phyloP scores from a whole-genome alignment of 30 jellyfish, hydroid and myxozoan genomes.

The Aurelia aurita complex sp. Pacific region DNA sequence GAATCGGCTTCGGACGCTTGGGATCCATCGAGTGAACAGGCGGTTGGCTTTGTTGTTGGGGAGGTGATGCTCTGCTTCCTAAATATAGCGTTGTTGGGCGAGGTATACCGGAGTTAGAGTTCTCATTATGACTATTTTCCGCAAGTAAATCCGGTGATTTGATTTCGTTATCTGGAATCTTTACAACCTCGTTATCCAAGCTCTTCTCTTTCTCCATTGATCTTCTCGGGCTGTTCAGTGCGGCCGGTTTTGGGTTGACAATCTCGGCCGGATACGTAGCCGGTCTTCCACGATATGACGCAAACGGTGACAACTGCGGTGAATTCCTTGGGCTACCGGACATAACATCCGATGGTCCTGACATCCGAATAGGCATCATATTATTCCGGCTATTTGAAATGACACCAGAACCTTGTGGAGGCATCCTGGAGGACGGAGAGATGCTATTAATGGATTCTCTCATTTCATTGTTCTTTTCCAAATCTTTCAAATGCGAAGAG shows the following conservation, averaged over 20 bases:
- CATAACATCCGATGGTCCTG: constrained; percentile 51
- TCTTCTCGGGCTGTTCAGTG: constrained; percentile 36
- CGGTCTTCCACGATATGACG: constrained; percentile 64
- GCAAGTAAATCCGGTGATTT: constrained; percentile 7
- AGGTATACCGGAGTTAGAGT: constrained; percentile 42
- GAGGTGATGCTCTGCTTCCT: constrained; percentile 59
- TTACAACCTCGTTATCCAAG: constrained; percentile 16
- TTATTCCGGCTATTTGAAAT: constrained; percentile 30
- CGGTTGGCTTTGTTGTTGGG: constrained; percentile 50
- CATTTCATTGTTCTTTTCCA: not conserved
- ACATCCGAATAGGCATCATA: constrained; percentile 17
- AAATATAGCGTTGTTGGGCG: constrained; percentile 53
- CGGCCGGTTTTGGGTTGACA: constrained; percentile 42
- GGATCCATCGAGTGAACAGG: constrained; percentile 20
- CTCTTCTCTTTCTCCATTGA: constrained; percentile 21
- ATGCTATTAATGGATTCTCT: constrained; percentile 9
- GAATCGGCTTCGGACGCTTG: constrained; percentile 47
- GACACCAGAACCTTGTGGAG: constrained; percentile 51
- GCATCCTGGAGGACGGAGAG: not conserved
- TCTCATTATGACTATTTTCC: constrained; percentile 9
- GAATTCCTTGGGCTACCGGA: constrained; percentile 65
- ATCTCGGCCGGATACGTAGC: constrained; percentile 74
- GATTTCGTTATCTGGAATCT: constrained; percentile 6
- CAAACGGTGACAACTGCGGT: constrained; percentile 67
- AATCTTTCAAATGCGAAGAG: constrained; percentile 1